Evolutionary conservation across 2,113 vertebrate genomes (phyloP).

Genomic region (Sialia sialis): DNA sequence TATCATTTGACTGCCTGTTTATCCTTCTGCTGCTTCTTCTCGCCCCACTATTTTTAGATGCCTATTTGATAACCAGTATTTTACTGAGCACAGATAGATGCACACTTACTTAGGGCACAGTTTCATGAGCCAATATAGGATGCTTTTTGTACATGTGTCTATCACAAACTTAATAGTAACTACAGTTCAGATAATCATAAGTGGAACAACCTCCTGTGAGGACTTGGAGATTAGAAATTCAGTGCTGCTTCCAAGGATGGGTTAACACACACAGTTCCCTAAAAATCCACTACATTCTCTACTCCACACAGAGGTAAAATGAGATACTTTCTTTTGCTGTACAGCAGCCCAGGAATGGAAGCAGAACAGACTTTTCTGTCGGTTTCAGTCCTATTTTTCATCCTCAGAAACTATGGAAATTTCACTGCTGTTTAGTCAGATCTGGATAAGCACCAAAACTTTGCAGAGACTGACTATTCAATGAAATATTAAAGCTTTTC

Average conservation of each 20-base stretch:
- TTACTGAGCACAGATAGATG: neutral
- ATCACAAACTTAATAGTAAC: neutral
- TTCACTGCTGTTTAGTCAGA: neutral
- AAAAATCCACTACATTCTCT: neutral
- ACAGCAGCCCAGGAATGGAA: neutral
- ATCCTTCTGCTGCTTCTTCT: neutral
- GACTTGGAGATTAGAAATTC: neutral
- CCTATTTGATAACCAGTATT: neutral
- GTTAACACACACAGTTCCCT: neutral
- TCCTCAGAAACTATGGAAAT: neutral
- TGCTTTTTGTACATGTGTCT: neutral
- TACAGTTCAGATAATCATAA: neutral
- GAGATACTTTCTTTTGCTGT: neutral
- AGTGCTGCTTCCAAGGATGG: neutral
- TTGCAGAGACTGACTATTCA: neutral
- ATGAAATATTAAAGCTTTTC: neutral
- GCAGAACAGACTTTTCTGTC: neutral
- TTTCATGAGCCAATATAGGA: neutral
- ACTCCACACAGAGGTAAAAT: neutral
- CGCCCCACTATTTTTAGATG: neutral
- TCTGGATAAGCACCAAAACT: constrained; percentile 18
- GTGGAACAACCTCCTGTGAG: neutral
- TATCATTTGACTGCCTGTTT: neutral
- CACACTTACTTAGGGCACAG: neutral
- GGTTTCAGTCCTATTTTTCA: neutral